Evolutionary conservation across 2,113 vertebrate genomes (phyloP), one percentile per base, ranked within the genome.

Genomic region (Hymenochirus boettgeri): DNA sequence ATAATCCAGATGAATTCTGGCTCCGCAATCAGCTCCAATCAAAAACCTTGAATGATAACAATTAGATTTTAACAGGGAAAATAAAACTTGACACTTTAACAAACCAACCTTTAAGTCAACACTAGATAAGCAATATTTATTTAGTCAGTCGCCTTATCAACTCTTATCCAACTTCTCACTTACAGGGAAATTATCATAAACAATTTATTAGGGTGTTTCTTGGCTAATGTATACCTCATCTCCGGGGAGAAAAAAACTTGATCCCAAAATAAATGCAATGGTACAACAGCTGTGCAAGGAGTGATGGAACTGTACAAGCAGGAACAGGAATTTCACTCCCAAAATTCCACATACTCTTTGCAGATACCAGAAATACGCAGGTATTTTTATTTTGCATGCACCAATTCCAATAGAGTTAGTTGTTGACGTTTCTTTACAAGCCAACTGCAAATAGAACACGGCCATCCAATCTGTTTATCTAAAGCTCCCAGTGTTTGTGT

Each of bases 91-190:
- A 53, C 19, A 35, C 53, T 57, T 39, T 57, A 31, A 33, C 26
- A 65, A 65, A 65, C 45, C 22, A 31, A 53, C 53, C 17, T 50
- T 50, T 50, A 31, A 50, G 45, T 26, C 42, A 50, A 54, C 11
- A 39, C 27, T 3, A 65, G 63, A 65, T 65, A 65, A 57, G 45
- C 27, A 47, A 46, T 31, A 56, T 47, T 56, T 56, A 15, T 19
- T 46, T n/a, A 42, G 39, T 42, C 46, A 48, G 19, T 23, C 22
- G 18, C 7, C 46, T 23, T 48, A 21, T 48, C 46, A 21, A 8
- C 18, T 19, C 46, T 23, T 42, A 42, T 42, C 39, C 17, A n/a
- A 42, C 39, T 18, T 42, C 39, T 42, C 39, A 42, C 39, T 42
- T 42, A n/a, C 7, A 15, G 39, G 17, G 39, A 42, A 2, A 42